Evolutionary conservation across 2,888 invertebrate genomes (phyloP), one percentile per base, ranked within the genome.

Genomic region (Pachycephus smyrnensis): DNA sequence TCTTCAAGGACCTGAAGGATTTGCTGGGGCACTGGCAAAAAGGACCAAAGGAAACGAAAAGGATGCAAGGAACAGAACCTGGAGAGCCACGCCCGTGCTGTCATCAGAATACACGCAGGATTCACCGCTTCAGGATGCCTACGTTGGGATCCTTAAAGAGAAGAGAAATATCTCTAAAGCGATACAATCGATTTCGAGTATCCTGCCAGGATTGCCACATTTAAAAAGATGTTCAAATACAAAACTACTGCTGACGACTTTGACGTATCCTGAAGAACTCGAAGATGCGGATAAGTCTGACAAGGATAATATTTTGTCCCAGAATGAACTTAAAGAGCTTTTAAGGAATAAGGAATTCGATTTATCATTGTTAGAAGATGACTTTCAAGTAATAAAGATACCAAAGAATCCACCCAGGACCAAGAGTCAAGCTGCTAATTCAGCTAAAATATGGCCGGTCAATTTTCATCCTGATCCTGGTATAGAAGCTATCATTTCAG

Each of bases 381-480:
- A 93, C 79, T 92, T 95, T 6, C 92, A 92, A 84, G 90, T 93
- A 9, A 83, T 93, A 0, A 86, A 92, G 6, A 95, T 97, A 0
- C 94, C 96, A 0, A 89, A 92, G 33, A 86, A 87, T n/a, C 90
- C 94, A 11, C 95, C 97, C 0, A 93, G 93, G 87, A 93, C 96
- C 0, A 94, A 94, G 76, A 92, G 91, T 73, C 97, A 98, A 87
- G 95, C 95, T 86, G 92, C 93, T 0, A 91, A 92, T 82, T 93
- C 94, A 9, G 93, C 93, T 23, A 92, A 92, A 76, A 90, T 94
- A 73, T 98, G 98, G 98, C 96, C 97, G 0, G 94, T 96, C 77
- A 97, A 96, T 88, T 98, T 97, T 88, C 97, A 97, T 91, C 95
- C 96, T 0, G 95, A 97, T 87, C 94, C 94, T 80, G 94, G 94